Base-by-base conservation (phyloP, 2,113 vertebrate species). In the Riparia riparia region DNA sequence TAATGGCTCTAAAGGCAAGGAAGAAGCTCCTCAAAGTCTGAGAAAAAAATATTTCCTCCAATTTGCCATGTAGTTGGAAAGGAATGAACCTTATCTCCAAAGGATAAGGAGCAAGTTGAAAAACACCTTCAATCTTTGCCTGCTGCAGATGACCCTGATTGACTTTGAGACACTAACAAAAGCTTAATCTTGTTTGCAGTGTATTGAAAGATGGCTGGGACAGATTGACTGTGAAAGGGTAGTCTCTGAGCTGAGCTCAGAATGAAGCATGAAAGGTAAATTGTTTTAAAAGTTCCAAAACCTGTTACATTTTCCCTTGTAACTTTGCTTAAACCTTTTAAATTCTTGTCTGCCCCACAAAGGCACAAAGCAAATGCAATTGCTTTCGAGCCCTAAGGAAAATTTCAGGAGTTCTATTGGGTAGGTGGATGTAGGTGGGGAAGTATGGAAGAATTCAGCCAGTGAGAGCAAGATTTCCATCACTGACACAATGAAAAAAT, bases 101-200 rank as follows among this genome's bases (percentile, higher is more conserved):
- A 94, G 47, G 49, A 86, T 78, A 94, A 90, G 60, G 39, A 89
- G 24, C 28, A 92, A 95, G 86, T 88, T 73, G 50, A 90, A 91
- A 94, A 95, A 10, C 54, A 49, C 70, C 69, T 96, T 90, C 92
- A 90, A 6, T 92, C 56, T 56, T 83, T 88, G 89, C 70, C 74
- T 88, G 85, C 79, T 65, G 74, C 41, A 70, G 92, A 90, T 90
- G 95, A 96, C 96, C 95, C 85, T 86, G 76, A 94, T 83, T 96
- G 96, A 96, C 95, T 97, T 95, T 97, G 95, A 96, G 86, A 66
- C 87, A 68, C 82, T 88, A 96, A 95, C 95, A 96, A 96, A 96
- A 95, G 85, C 71, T 94, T 96, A 93, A 97, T 96, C 96, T 95
- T 91, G 85, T 97, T 97, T 93, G 92, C 56, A 63, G 50, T 89